Evolutionary conservation across 2,888 invertebrate species (phyloP), one percentile per base, ranked within the genome.

Genomic region (Cataglyphis albicans): DNA sequence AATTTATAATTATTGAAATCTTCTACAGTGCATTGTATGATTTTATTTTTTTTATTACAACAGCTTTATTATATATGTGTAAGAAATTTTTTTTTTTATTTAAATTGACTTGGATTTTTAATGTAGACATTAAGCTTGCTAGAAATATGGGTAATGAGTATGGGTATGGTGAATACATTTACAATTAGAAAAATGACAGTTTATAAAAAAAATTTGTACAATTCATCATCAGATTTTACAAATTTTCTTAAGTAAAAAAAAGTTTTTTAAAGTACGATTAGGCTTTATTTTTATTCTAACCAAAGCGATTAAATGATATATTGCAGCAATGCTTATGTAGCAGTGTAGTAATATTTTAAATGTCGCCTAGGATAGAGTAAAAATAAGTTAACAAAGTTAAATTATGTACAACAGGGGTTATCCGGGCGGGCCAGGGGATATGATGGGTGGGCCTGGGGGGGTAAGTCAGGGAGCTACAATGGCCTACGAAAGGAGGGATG

Each of bases 361-460:
- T 55, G 48, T 81, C 57, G 61, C 59, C 15, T 84, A 86, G 84
- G 85, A 75, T 89, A 89, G 85, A 88, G 78, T 90, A 48, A 85
- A 88, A 88, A 85, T 86, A 86, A 88, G 87, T 90, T 87, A 88
- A 87, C 59, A 80, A 63, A 88, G 84, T 88, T 72, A 75, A 85
- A 90, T 90, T 85, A 72, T 89, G 82, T 84, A 87, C 67, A 68
- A 83, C 89, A 87, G 88, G 87, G 89, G 88, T 86, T 91, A 88
- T 88, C 87, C 87, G 90, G 88, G 87, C 81, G 87, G 86, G 87
- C 87, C 81, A 86, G 87, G 89, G 87, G 83, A 89, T 85, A 86
- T 91, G 86, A 84, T 86, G 87, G 87, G 88, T 84, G 91, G 91
- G 89, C 83, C 84, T 75, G 88, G 91, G 86, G 87, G 87, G 86